Evolutionary conservation across 2,888 invertebrate genomes (phyloP).

Genomic region (Sarcophaga subvicina): DNA sequence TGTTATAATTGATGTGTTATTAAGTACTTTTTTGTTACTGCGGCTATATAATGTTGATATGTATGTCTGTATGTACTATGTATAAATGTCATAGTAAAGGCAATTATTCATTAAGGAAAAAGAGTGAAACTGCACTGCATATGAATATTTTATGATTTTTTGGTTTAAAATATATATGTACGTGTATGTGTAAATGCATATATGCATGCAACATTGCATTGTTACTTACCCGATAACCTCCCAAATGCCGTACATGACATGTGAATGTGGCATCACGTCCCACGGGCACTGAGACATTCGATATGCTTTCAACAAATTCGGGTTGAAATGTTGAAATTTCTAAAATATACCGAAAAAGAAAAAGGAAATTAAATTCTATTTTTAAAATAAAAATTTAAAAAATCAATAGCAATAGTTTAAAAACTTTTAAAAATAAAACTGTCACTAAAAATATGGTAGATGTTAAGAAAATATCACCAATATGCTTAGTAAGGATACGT

Average conservation of each 20-base stretch:
- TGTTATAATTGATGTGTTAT: slow-evolving; percentile 69
- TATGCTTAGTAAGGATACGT: too few species aligned
- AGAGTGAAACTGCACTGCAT: slow-evolving; percentile 31
- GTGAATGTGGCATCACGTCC: slow-evolving; percentile 94
- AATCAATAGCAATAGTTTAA: too few species aligned
- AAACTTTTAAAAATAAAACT: too few species aligned
- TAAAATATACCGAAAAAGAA: slow-evolving; percentile 74
- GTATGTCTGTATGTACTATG: slow-evolving; percentile 28
- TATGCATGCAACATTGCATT: slow-evolving; percentile 22
- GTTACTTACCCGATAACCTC: slow-evolving; percentile 92
- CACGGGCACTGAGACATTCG: slow-evolving; percentile 91
- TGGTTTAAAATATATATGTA: slow-evolving; percentile 7
- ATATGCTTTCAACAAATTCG: slow-evolving; percentile 91
- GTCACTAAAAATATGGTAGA: too few species aligned
- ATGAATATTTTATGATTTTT: slow-evolving; percentile 50
- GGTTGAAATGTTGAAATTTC: slow-evolving; percentile 89
- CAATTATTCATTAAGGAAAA: slow-evolving; percentile 60
- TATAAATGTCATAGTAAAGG: slow-evolving; percentile 49
- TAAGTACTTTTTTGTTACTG: slow-evolving; percentile 65
- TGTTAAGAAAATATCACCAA: too few species aligned
- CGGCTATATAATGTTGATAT: slow-evolving; percentile 14
- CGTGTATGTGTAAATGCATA: slow-evolving; percentile 7
- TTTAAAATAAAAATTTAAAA: background rate
- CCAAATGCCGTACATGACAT: slow-evolving; percentile 92
- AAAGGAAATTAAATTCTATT: background rate